These are phyloP conservation scores for Chascanopsetta lugubris DNA, from an alignment of 2,113 vertebrate species.

Conservation along the genomic window DNA sequence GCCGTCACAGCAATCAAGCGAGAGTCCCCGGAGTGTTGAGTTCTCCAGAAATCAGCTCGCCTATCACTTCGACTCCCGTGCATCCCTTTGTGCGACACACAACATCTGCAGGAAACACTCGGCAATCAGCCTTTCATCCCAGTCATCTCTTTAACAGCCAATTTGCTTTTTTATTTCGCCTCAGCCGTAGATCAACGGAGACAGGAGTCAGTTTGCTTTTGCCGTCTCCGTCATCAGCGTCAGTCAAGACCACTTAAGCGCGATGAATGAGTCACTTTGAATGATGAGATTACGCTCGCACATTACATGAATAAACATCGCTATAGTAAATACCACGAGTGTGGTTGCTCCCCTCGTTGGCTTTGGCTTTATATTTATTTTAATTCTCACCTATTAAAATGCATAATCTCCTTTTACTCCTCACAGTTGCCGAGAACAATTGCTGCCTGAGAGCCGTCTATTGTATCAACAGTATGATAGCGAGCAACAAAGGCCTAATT, in stretches of 20 bases:
- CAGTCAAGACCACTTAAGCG: slow-evolving; percentile 68
- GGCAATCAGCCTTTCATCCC: slow-evolving; percentile 69
- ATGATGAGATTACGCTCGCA: slow-evolving; percentile 54
- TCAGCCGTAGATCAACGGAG: slow-evolving; percentile 30
- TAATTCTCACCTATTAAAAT: slow-evolving; percentile 74
- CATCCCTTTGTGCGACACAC: slow-evolving; percentile 53
- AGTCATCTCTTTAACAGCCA: slow-evolving; percentile 53
- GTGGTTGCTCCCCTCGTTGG: slow-evolving; percentile 28
- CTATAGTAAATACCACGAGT: slow-evolving; percentile 48
- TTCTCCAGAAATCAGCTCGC: slow-evolving; percentile 57
- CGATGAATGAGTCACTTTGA: slow-evolving; percentile 53
- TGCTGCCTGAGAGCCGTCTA: slow-evolving; percentile 72
- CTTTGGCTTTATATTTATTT: slow-evolving; percentile 39
- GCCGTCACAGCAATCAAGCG: slow-evolving; percentile 58
- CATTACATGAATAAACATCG: slow-evolving; percentile 65
- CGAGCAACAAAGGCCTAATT: slow-evolving; percentile 79
- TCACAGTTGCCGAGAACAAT: slow-evolving; percentile 65
- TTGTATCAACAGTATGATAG: slow-evolving; percentile 80
- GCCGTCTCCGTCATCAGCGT: slow-evolving; percentile 55
- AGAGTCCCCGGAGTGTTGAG: slow-evolving; percentile 43
- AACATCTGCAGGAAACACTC: slow-evolving; percentile 56
- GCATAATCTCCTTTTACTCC: slow-evolving; percentile 69
- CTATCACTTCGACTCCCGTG: slow-evolving; percentile 41
- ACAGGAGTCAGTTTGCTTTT: slow-evolving; percentile 57
- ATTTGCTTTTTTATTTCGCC: slow-evolving; percentile 54